Conservation (phyloP, 2,888 invertebrate genomes). For the Lithophane ornitopus region DNA sequence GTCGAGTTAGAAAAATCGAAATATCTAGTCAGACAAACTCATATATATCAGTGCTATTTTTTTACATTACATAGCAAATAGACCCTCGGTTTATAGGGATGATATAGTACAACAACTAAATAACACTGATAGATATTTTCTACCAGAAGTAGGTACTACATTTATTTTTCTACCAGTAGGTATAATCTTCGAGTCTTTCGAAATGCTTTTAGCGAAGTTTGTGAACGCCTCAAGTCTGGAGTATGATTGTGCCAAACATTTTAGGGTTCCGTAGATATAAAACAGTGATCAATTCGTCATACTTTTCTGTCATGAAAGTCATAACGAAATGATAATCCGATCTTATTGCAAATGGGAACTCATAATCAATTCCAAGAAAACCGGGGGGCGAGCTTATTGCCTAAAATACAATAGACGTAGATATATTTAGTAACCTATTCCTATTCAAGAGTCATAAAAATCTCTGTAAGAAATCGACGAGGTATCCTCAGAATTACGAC, state of each 20-base stretch:
- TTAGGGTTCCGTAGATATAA: slow-evolving; percentile 24
- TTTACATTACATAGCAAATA: not conserved
- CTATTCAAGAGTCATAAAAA: too few relatives aligned
- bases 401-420: too few relatives aligned
- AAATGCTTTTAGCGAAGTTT: slow-evolving; percentile 66
- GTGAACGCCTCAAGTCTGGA: slow-evolving; percentile 51
- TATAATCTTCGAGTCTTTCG: slow-evolving; percentile 53
- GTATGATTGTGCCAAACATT: slow-evolving; percentile 53
- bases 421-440: too few relatives aligned
- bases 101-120: not conserved
- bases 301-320: not conserved
- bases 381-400: not conserved
- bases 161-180: slow-evolving; percentile 33
- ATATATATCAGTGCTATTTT: not conserved
- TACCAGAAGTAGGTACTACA: slow-evolving; percentile 13
- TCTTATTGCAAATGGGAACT: not conserved
- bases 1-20: too few relatives aligned
- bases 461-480: too few relatives aligned
- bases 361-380: not conserved
- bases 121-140: not conserved
- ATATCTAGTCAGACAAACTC: too few relatives aligned
- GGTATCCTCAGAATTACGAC: too few relatives aligned
- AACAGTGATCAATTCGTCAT: not conserved
- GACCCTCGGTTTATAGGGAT: not conserved
- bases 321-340: not conserved